Conservation (phyloP, 2,888 invertebrate species). For the Polydrusus cervinus region DNA sequence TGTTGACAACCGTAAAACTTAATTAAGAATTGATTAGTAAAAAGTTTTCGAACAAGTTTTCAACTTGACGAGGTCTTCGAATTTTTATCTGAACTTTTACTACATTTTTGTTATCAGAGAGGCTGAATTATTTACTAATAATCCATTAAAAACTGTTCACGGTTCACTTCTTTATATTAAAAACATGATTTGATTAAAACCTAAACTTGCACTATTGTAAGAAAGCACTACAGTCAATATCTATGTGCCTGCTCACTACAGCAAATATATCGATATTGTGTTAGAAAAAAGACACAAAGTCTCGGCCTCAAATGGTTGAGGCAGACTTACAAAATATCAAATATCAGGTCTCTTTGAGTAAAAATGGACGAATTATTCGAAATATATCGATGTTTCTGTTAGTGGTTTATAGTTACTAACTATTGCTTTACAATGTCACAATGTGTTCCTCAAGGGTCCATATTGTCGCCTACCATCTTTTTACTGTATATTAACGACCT, state of each 20-base stretch:
- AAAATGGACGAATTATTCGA: no score
- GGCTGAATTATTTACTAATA: no score
- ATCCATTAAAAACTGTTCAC: neutral
- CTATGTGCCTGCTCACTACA: no score
- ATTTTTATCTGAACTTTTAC: neutral
- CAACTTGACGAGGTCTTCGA: neutral
- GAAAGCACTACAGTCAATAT: neutral
- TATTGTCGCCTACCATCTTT: no score
- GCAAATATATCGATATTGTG: slow-evolving; percentile 9
- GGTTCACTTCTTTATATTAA: neutral
- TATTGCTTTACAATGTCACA: neutral
- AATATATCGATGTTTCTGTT: no score
- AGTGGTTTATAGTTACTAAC: neutral
- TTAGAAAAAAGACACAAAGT: no score
- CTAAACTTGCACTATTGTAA: neutral
- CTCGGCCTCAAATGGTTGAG: no score
- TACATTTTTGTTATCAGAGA: no score
- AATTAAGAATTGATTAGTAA: slow-evolving; percentile 4
- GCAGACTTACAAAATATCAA: no score
- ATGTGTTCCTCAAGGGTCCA: no score
- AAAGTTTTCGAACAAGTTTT: neutral
- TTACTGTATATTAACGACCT: no score
- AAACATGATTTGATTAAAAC: neutral
- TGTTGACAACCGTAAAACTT: neutral
- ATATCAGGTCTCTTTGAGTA: no score